A percentile compares a stretch with the other conserved stretches of the same genome.
phyloP scores from a whole-genome alignment of 2,797 vertebrate species.

The Pempheris klunzingeri region DNA sequence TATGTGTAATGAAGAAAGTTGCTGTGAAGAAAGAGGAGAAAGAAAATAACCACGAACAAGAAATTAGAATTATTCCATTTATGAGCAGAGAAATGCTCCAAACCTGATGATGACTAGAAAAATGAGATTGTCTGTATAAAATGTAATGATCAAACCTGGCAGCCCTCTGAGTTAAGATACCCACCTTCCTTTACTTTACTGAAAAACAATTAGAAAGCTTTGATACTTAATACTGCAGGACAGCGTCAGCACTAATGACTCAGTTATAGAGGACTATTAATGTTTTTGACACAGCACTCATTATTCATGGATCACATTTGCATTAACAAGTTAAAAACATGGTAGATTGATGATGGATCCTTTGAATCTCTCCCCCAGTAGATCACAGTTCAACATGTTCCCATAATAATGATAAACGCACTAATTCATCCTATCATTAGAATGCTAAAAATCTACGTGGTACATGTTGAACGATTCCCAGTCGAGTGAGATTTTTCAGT shows the following conservation, averaged over 20 bases:
- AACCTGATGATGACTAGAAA: background rate
- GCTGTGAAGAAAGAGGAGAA: background rate
- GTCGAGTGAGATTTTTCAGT: conserved; percentile 15
- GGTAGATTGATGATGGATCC: conserved; percentile 15
- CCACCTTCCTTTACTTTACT: conserved; percentile 15
- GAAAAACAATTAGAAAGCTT: conserved; percentile 47
- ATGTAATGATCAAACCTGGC: conserved; percentile 4
- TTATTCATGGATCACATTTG: conserved; percentile 59
- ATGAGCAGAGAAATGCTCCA: background rate
- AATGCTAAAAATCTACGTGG: background rate
- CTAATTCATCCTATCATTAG: background rate
- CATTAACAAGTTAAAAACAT: conserved; percentile 51
- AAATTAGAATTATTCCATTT: background rate
- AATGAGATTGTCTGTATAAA: background rate
- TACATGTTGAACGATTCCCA: background rate
- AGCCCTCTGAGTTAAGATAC: background rate
- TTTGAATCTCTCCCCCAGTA: conserved; percentile 4
- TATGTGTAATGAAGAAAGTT: background rate
- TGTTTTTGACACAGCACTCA: conserved; percentile 54
- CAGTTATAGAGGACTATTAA: conserved; percentile 59
- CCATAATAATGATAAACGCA: conserved; percentile 14
- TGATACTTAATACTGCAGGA: conserved; percentile 40
- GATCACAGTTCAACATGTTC: conserved; percentile 12
- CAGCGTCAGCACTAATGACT: conserved; percentile 54
- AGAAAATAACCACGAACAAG: background rate